Base-by-base conservation (phyloP, 2,888 invertebrate genomes). In the Macropis europaea region DNA sequence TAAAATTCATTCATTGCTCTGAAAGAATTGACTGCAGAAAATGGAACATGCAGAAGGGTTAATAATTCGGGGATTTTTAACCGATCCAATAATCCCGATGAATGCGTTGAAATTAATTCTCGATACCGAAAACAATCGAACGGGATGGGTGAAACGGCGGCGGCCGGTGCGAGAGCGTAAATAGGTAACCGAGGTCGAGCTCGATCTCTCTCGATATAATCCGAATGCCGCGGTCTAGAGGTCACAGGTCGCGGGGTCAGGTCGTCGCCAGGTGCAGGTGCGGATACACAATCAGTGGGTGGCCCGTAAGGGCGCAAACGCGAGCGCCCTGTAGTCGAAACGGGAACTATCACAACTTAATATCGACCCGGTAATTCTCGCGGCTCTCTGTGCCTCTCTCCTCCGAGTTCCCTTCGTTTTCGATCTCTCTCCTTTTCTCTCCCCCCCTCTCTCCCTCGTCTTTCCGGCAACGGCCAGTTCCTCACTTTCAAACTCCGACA, bases 281-380 rank as follows among this genome's bases (percentile, higher is more conserved):
- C 73, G 56, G 77, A 72, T 68, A 57, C 47, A 53, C 66, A 56
- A 62, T 61, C 42, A 56, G 62, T 52, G 77, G 71, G 62, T 68
- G 67, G 63, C 38, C 26, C 30, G 66, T 71, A 71, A 78, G 79
- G 82, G 82, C 71, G 69, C 74, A 69, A 73, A 82, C 84, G 78
- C 82, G 79, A 85, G 87, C 88, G 88, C 88, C 83, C 77, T 79
- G 84, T 77, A 82, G 86, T 84, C 76, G 80, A 82, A 86, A 86
- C 86, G 88, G 86, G 82, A 86, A 88, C 86, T 86, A 86, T 87
- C 84, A 86, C 87, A 86, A 88, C 85, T 88, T 89, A 86, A 88
- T 88, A 88, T 88, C 88, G 88, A 88, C 87, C 87, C 80, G 72
- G 84, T 88, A 88, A 88, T 88, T 88, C 85, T 85, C 85, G 82